Percentiles rank a stretch among this genome's conserved stretches.
phyloP scores from a whole-genome alignment of 2,888 invertebrate species.

The Electrophaes corylata region DNA sequence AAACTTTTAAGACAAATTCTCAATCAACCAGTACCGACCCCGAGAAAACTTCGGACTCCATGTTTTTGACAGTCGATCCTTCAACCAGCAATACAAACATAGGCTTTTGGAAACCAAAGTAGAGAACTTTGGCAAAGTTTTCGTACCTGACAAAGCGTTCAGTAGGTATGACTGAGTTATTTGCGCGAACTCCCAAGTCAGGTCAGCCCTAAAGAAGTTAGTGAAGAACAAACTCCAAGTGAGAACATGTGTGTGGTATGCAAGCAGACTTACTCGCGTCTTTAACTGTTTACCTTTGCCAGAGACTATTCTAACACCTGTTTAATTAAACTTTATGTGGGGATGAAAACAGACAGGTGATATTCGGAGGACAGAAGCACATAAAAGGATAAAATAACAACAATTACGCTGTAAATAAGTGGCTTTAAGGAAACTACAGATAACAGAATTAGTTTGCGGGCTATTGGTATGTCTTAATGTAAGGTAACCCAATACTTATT shows the following conservation, averaged over 20 bases:
- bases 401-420: constrained; percentile 2
- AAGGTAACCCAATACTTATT: too few relatives aligned
- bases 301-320: constrained; percentile 14
- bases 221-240: constrained; percentile 23
- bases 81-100: constrained; percentile 7
- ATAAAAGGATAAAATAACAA: constrained; percentile 5
- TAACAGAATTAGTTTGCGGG: too few relatives aligned
- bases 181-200: constrained; percentile 20
- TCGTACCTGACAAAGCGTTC: constrained; percentile 27
- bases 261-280: constrained; percentile 5
- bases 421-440: background rate
- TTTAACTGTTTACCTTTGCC: constrained; percentile 17
- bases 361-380: background rate
- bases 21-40: background rate
- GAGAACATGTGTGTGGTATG: constrained; percentile 25
- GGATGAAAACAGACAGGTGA: constrained; percentile 1
- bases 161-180: constrained; percentile 20
- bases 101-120: constrained; percentile 15
- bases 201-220: constrained; percentile 15
- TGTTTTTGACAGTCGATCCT: constrained; percentile 18
- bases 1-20: constrained; percentile 1
- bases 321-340: constrained; percentile 22
- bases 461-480: too few relatives aligned
- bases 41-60: constrained; percentile 1
- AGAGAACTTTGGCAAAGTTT: constrained; percentile 22